Evolutionary conservation across 2,797 vertebrate genomes (phyloP).

Genomic region (Lithobates sylvaticus): DNA sequence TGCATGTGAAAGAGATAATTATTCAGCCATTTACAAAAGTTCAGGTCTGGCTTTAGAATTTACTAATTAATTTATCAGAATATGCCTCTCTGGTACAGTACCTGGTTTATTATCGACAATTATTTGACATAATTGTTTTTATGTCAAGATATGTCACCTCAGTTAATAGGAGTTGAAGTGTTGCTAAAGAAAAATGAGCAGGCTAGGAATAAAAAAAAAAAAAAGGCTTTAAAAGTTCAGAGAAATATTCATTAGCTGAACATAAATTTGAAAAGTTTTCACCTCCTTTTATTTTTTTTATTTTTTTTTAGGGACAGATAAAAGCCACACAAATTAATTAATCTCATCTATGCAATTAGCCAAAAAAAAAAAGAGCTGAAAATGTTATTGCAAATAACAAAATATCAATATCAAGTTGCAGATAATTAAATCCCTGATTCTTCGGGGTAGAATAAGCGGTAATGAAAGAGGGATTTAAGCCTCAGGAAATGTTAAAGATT

Average conservation of each 20-base stretch:
- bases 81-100: not conserved
- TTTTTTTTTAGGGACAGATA: not conserved
- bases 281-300: no score
- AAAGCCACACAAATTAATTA: not conserved
- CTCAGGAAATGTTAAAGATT: slow-evolving; percentile 48
- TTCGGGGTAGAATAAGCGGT: slow-evolving; percentile 11
- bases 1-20: fast-evolving
- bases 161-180: not conserved
- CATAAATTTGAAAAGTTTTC: no score
- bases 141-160: not conserved
- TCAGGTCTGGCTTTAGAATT: fast-evolving
- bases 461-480: slow-evolving; percentile 13
- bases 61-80: not conserved
- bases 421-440: not conserved
- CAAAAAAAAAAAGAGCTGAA: not conserved
- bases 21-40: not conserved
- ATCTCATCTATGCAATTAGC: slow-evolving; percentile 19
- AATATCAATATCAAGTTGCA: not conserved
- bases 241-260: no score
- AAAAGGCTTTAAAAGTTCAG: no score
- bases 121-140: not conserved
- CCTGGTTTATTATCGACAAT: not conserved
- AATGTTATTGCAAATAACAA: not conserved
- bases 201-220: no score
- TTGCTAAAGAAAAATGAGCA: no score